These are phyloP conservation scores for Hypolimnas misippus DNA, from an alignment of 2,888 invertebrate genomes.

Conservation along the genomic window DNA sequence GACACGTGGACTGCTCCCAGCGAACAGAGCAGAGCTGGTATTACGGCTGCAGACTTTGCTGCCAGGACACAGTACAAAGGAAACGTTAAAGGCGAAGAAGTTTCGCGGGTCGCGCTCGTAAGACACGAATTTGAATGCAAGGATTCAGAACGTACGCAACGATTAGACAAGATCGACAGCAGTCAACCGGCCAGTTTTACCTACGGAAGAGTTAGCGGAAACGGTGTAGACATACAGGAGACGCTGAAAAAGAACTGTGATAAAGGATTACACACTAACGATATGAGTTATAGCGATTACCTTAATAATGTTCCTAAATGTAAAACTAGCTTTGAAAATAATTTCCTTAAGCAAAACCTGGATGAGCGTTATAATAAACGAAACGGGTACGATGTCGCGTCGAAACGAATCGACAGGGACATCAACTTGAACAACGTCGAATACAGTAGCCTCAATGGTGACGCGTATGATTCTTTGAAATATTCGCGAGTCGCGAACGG, in stretches of 20 bases:
- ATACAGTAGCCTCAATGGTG: conserved; percentile 75
- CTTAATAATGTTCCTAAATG: conserved; percentile 82
- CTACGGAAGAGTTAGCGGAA: conserved; percentile 70
- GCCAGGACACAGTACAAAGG: conserved; percentile 62
- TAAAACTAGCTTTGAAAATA: conserved; percentile 81
- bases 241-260: conserved; percentile 82
- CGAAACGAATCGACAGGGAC: conserved; percentile 75
- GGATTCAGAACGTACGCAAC: conserved; percentile 66
- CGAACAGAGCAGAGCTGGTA: conserved; percentile 69
- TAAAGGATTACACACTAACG: conserved; percentile 80
- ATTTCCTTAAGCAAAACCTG: conserved; percentile 76
- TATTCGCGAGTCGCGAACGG: conserved; percentile 82
- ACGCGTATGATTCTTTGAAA: conserved; percentile 78
- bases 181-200: conserved; percentile 68
- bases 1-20: conserved; percentile 75
- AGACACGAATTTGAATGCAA: conserved; percentile 78
- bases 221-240: conserved; percentile 77
- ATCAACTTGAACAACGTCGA: conserved; percentile 75
- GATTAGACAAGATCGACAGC: conserved; percentile 62
- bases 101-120: conserved; percentile 71
- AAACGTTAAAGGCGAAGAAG: conserved; percentile 60
- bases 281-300: conserved; percentile 76
- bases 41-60: conserved; percentile 68
- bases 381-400: conserved; percentile 70
- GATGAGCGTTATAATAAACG: conserved; percentile 78